Conservation (phyloP, 2,113 vertebrate species). For the Podocnemis expansa region DNA sequence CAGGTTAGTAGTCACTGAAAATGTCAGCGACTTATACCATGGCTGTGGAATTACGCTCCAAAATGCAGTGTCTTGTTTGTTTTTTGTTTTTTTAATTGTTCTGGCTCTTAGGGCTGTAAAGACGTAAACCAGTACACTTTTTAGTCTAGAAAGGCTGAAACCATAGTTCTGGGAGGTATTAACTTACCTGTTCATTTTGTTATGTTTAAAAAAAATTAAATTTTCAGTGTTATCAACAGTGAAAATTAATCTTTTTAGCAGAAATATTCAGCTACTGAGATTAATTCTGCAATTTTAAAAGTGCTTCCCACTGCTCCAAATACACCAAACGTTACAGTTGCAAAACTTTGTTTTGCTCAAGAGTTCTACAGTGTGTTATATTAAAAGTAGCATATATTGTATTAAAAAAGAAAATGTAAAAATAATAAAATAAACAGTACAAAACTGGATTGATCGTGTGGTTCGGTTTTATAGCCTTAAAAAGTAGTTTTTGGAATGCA, state of each 20-base stretch:
- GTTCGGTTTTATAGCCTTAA: neutral
- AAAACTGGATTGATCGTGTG: neutral
- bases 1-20: neutral
- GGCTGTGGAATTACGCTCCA: neutral
- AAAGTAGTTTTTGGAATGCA: neutral
- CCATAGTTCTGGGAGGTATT: neutral
- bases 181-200: neutral
- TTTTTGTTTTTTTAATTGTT: too few species aligned
- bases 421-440: neutral
- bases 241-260: neutral
- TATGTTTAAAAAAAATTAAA: neutral
- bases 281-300: neutral
- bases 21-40: too few species aligned
- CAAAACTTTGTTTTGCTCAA: neutral
- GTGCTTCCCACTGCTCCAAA: neutral
- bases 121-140: neutral
- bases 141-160: neutral
- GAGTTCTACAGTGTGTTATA: neutral
- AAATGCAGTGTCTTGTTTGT: neutral
- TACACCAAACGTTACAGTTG: neutral
- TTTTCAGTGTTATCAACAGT: neutral
- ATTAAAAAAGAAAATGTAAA: too few species aligned
- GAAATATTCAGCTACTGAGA: neutral
- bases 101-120: neutral
- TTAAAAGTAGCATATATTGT: neutral